A percentile compares a stretch with the other conserved stretches of the same genome.
Conservation (phyloP, 2,888 invertebrate species). For the Drosophila cracens region DNA sequence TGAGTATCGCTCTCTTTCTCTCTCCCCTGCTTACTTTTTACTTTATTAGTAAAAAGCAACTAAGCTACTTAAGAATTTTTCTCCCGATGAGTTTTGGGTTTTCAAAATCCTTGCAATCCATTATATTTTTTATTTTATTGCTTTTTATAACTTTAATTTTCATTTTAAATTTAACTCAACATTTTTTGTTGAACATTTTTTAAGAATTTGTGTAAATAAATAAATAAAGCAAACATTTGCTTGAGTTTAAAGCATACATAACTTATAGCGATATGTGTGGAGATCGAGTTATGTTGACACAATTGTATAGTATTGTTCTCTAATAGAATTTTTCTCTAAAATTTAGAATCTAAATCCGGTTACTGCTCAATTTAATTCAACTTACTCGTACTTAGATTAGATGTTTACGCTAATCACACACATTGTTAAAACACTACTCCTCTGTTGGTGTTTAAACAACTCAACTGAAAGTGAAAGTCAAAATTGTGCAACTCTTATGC, state of each 20-base stretch:
- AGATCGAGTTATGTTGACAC: background rate
- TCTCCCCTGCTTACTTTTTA: background rate
- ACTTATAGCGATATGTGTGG: background rate
- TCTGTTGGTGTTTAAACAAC: background rate
- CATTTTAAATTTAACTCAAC: background rate
- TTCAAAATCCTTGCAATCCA: background rate
- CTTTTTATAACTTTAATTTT: background rate
- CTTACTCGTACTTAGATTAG: too few species aligned
- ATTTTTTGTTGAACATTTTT: too few species aligned
- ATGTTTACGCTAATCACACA: background rate
- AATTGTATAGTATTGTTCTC: background rate
- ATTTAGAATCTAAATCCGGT: background rate
- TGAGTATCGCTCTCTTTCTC: background rate
- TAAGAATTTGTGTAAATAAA: too few species aligned
- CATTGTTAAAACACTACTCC: background rate
- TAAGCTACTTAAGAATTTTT: background rate
- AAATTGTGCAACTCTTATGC: background rate
- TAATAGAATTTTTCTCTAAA: background rate
- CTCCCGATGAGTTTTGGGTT: background rate
- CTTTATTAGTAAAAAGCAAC: background rate
- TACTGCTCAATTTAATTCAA: background rate
- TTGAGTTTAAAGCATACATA: background rate
- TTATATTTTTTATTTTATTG: background rate
- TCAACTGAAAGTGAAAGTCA: background rate
- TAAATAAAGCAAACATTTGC: too few species aligned